These are phyloP conservation scores for Alcedo atthis DNA, from an alignment of 2,797 vertebrate genomes.

Conservation along the genomic window DNA sequence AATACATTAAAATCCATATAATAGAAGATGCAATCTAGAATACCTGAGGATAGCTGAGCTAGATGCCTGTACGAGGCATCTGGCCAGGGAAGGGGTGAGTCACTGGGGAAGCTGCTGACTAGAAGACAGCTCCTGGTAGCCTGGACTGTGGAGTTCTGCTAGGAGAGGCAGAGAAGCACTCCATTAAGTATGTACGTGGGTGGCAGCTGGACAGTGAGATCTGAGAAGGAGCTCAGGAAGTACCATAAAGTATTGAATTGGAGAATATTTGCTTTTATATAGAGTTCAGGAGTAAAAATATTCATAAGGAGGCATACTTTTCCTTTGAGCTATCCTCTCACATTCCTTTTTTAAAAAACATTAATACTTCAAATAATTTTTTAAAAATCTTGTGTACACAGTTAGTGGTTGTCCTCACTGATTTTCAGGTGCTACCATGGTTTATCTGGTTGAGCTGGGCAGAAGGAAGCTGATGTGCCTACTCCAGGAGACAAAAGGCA, in stretches of 20 bases:
- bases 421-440: neutral
- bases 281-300: neutral
- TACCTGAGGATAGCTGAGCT: slow-evolving; percentile 49
- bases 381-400: neutral
- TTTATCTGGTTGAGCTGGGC: neutral
- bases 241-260: neutral
- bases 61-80: slow-evolving; percentile 38
- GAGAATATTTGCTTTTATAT: neutral
- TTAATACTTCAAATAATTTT: neutral
- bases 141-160: slow-evolving; percentile 51
- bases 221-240: neutral
- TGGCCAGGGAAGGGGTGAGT: slow-evolving; percentile 23
- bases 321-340: neutral
- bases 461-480: neutral
- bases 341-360: neutral
- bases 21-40: slow-evolving; percentile 30
- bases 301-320: neutral
- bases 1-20: neutral
- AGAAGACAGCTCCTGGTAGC: slow-evolving; percentile 26
- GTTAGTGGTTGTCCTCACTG: neutral
- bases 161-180: slow-evolving; percentile 53
- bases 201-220: neutral
- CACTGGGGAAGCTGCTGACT: slow-evolving; percentile 48
- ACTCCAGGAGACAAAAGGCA: neutral
- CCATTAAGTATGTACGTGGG: neutral